Evolutionary conservation across 1,140 invertebrate genomes (phyloP).

Genomic region (Augochlora pura): DNA sequence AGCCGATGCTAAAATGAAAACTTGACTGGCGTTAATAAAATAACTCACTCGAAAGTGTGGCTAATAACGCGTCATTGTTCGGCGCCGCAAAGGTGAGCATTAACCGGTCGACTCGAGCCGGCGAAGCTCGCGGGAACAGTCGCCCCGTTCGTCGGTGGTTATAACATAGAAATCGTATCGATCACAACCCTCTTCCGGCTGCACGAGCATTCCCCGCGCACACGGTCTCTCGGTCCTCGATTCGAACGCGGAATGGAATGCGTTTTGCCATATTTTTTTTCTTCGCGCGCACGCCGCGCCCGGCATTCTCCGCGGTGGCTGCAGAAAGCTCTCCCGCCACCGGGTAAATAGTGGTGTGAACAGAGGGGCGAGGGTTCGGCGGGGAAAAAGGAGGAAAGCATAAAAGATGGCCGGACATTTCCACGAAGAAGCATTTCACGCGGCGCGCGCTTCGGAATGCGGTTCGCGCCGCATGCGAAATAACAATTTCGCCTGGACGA

Average conservation of each 20-base stretch:
- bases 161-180: constrained; percentile 46
- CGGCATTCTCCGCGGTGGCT: background rate
- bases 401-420: constrained; percentile 64
- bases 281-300: background rate
- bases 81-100: no score
- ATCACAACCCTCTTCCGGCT: constrained; percentile 18
- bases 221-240: background rate
- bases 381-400: constrained; percentile 48
- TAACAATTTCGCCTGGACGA: constrained; percentile 57
- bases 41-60: no score
- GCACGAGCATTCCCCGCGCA: background rate
- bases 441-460: constrained; percentile 54
- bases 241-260: constrained; percentile 45
- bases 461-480: constrained; percentile 53
- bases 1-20: no score
- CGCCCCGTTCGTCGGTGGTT: background rate
- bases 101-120: background rate
- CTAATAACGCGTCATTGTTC: no score
- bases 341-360: constrained; percentile 30
- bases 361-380: constrained; percentile 4
- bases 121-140: background rate
- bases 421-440: constrained; percentile 63
- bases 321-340: constrained; percentile 2
- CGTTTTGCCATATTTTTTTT: constrained; percentile 52
- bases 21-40: no score